Base-by-base conservation (phyloP, 2,888 invertebrate genomes). In the Trissolcus japonicus region DNA sequence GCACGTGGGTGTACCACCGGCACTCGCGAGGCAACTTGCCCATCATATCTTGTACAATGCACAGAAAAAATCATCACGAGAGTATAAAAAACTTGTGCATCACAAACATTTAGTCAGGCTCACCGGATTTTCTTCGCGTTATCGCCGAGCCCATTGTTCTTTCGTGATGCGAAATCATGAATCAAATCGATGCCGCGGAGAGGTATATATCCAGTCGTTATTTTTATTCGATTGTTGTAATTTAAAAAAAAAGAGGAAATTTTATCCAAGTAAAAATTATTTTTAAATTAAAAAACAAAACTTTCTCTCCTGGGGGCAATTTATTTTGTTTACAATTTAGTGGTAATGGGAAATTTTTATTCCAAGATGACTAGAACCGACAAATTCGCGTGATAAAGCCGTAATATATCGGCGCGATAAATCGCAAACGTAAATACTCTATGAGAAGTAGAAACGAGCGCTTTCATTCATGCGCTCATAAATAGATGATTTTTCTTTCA, bases 1-100 rank as follows among this genome's bases (percentile, higher is more conserved):
- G 69, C 85, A 85, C 85, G 85, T 85, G 85, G 85, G 84, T 84
- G 85, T 82, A 80, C 65, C 69, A 78, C 65, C 73, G 78, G 79
- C 67, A 61, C 66, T 68, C 67, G 79, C 79, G 72, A 73, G 72
- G 65, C 67, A 73, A 72, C 77, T 73, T 77, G 69, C 75, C 72
- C 76, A 77, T 77, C 71, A 67, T 63, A 73, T 60, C 72, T 73
- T 35, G 7, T 63, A 51, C 65, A 57, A 53, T 59, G 46, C 35
- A 17, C 25, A 46, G 35, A 61, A 62, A 62, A 51, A 41, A 6
- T 19, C 29, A 14, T 19, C 11, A 4, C 51, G 50, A 6, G 48
- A 16, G 73, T 35, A n/a, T n/a, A 66, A 66, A 66, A 66, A 73
- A 66, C 55, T 60, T 54, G 43, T 59, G 73, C 60, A 66, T 50